A percentile compares a stretch with the other conserved stretches of the same genome.
Conservation (phyloP, 2,113 vertebrate species). For the Anarhynchus alexandrinus region DNA sequence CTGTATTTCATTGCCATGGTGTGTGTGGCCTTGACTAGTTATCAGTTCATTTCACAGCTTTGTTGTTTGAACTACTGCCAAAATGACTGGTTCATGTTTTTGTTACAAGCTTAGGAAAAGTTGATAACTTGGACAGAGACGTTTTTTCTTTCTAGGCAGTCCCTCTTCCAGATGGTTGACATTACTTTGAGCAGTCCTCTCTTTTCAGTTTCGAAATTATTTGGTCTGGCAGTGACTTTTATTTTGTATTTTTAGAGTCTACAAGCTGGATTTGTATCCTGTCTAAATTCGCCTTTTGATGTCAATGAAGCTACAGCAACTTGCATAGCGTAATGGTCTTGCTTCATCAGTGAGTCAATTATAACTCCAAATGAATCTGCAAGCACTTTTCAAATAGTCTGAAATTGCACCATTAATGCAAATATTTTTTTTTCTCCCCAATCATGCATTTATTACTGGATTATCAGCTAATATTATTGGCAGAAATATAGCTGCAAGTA, state of each 20-base stretch:
- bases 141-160: not conserved
- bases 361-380: not conserved
- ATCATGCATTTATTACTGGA: not conserved
- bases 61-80: not conserved
- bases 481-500: not conserved
- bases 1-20: not conserved
- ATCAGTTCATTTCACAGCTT: slow-evolving; percentile 43
- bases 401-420: not conserved
- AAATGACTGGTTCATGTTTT: not conserved
- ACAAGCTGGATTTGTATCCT: not conserved
- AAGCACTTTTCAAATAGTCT: not conserved
- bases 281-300: not conserved
- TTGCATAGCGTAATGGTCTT: not conserved
- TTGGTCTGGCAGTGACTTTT: slow-evolving; percentile 25
- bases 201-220: slow-evolving; percentile 22
- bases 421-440: not conserved
- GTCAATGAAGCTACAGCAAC: not conserved
- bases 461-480: not conserved
- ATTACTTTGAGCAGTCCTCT: not conserved
- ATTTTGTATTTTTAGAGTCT: not conserved
- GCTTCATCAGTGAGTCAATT: not conserved
- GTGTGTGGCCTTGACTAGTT: not conserved
- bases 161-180: slow-evolving; percentile 23
- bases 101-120: slow-evolving; percentile 22
- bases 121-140: slow-evolving; percentile 10